phyloP scores from a whole-genome alignment of 1,140 invertebrate genomes.

The Zophobas atratus region DNA sequence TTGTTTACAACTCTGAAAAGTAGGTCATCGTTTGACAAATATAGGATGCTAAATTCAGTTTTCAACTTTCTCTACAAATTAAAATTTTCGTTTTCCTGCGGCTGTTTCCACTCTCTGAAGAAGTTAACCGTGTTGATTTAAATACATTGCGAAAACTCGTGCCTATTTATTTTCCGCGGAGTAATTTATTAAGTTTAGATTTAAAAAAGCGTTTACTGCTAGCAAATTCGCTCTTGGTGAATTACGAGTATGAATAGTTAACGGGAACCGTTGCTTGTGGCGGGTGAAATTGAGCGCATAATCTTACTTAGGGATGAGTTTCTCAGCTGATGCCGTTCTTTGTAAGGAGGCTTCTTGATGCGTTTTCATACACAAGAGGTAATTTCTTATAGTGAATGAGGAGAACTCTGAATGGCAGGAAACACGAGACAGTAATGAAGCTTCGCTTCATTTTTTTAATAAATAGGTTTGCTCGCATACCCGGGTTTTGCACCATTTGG shows the following conservation, averaged over 20 bases:
- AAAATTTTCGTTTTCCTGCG: slow-evolving; percentile 11
- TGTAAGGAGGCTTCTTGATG: not conserved
- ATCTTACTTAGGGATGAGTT: slow-evolving; percentile 39
- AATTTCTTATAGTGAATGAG: slow-evolving; percentile 8
- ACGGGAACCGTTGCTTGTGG: slow-evolving; percentile 37
- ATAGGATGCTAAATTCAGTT: not conserved
- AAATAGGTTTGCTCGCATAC: not conserved
- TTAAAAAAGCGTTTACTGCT: slow-evolving; percentile 35
- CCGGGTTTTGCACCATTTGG: too few relatives aligned
- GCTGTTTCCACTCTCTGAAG: slow-evolving; percentile 16
- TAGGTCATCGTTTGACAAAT: slow-evolving; percentile 11
- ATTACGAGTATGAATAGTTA: slow-evolving; percentile 37
- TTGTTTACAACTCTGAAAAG: slow-evolving; percentile 16
- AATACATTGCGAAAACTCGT: slow-evolving; percentile 24
- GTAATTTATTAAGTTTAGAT: slow-evolving; percentile 36
- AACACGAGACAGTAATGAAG: not conserved
- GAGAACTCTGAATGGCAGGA: not conserved
- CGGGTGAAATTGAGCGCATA: slow-evolving; percentile 50
- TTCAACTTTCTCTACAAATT: not conserved
- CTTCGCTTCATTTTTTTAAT: not conserved
- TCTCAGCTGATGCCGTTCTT: slow-evolving; percentile 10
- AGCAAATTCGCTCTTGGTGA: slow-evolving; percentile 14
- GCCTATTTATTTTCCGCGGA: slow-evolving; percentile 9
- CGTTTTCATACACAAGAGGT: not conserved
- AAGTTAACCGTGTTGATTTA: slow-evolving; percentile 38